Percentiles rank a stretch among this genome's conserved stretches.
These are phyloP conservation scores for Jordanella pulchra DNA, from an alignment of 2,797 vertebrate genomes.

Conservation along the genomic window DNA sequence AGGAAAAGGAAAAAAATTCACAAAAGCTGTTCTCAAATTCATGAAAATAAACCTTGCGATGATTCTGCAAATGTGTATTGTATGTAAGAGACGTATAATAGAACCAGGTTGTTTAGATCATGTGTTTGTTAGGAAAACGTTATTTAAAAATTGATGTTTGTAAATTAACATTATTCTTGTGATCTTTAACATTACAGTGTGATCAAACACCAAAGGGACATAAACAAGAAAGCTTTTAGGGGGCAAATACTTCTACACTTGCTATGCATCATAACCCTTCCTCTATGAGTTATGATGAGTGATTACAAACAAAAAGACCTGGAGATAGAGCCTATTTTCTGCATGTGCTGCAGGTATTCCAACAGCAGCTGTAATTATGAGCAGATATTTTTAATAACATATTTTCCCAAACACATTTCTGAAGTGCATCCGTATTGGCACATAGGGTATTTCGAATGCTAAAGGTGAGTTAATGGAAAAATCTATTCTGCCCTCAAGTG, in stretches of 20 bases:
- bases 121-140: not conserved
- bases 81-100: too few species aligned
- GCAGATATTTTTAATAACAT: constrained; percentile 17
- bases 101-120: not conserved
- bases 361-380: constrained; percentile 7
- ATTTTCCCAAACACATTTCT: constrained; percentile 21
- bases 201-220: not conserved
- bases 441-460: constrained; percentile 25
- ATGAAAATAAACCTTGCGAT: not conserved
- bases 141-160: too few species aligned
- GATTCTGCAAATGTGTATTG: not conserved
- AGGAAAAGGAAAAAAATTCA: too few species aligned
- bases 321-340: not conserved
- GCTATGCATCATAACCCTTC: not conserved
- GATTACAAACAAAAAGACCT: not conserved
- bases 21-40: too few species aligned
- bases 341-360: not conserved
- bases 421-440: constrained; percentile 10
- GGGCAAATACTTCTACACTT: not conserved
- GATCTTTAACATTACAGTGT: not conserved
- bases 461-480: constrained; percentile 56
- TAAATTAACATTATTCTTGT: not conserved
- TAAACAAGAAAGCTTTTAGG: not conserved
- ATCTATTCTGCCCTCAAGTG: constrained; percentile 49
- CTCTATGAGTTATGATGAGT: not conserved